phyloP scores from a whole-genome alignment of 2,888 invertebrate genomes.

The Apotomis turbidana region DNA sequence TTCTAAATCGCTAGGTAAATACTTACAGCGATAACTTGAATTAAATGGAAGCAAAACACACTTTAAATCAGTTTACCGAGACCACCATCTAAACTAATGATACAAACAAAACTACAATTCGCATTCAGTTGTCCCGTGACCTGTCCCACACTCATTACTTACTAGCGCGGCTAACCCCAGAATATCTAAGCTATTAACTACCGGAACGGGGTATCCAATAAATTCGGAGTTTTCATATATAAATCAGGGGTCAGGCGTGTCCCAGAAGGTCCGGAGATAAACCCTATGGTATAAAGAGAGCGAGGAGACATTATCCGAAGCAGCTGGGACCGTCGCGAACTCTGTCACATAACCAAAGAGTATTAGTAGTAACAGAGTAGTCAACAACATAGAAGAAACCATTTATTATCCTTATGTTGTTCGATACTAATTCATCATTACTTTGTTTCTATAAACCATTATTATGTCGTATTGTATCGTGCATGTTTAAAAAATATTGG shows the following conservation, averaged over 20 bases:
- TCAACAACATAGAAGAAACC: no score
- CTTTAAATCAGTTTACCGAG: background rate
- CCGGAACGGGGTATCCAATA: constrained; percentile 65
- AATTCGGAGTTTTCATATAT: constrained; percentile 73
- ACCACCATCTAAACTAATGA: constrained; percentile 43
- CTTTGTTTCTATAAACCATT: no score
- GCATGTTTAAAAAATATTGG: no score
- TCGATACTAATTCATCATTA: no score
- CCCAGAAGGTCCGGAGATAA: constrained; percentile 70
- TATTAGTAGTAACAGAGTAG: constrained; percentile 46
- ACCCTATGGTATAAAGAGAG: constrained; percentile 65
- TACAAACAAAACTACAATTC: constrained; percentile 57
- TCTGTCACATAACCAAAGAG: constrained; percentile 70
- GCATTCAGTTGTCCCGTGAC: constrained; percentile 53
- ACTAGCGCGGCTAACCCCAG: constrained; percentile 65
- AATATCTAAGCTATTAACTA: constrained; percentile 74
- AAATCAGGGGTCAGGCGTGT: constrained; percentile 69
- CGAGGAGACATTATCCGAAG: constrained; percentile 61
- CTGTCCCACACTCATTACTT: constrained; percentile 71
- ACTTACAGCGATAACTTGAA: background rate
- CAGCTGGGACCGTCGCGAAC: constrained; percentile 67
- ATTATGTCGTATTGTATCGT: no score
- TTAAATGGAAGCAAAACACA: background rate
- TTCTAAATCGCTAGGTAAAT: background rate
- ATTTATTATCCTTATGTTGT: no score